phyloP scores from a whole-genome alignment of 53 echinoderm and acorn worm species.

The Glandiceps talaboti region DNA sequence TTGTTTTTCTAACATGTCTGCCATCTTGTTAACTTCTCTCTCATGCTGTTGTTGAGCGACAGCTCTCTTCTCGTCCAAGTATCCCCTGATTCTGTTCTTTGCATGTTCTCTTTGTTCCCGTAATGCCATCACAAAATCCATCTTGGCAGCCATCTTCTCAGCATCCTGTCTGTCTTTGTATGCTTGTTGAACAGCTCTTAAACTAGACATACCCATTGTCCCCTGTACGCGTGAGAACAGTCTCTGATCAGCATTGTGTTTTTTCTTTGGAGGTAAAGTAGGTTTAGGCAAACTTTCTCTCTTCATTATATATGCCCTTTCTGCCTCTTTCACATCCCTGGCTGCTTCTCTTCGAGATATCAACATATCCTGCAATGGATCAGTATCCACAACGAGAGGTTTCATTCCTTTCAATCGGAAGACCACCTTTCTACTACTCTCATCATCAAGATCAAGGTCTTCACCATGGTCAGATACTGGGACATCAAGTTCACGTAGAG shows the following conservation, averaged over 20 bases:
- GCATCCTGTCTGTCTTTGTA: conserved; percentile 68
- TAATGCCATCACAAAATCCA: conserved; percentile 45
- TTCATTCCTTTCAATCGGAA: conserved; percentile 63
- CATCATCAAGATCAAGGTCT: neutral
- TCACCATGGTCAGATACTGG: neutral
- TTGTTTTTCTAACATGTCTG: conserved; percentile 39
- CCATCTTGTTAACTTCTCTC: conserved; percentile 31
- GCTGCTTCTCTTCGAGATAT: conserved; percentile 66
- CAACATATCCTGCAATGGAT: conserved; percentile 56
- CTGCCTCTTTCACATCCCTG: conserved; percentile 52
- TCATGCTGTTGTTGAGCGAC: conserved; percentile 51
- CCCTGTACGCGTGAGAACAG: conserved; percentile 85
- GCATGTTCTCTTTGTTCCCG: conserved; percentile 54
- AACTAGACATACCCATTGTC: conserved; percentile 91
- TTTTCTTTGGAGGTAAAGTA: conserved; percentile 24
- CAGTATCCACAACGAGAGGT: conserved; percentile 39
- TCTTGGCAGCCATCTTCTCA: conserved; percentile 33
- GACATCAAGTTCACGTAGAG: conserved; percentile 33
- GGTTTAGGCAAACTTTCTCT: conserved; percentile 17
- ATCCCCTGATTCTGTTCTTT: conserved; percentile 35
- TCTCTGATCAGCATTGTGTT: conserved; percentile 67
- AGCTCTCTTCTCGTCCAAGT: conserved; percentile 72
- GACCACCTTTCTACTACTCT: conserved; percentile 21
- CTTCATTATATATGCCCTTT: conserved; percentile 42
- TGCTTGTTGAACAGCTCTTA: conserved; percentile 86